phyloP scores from a whole-genome alignment of 2,797 vertebrate genomes.

The Yasuhikotakia modesta region DNA sequence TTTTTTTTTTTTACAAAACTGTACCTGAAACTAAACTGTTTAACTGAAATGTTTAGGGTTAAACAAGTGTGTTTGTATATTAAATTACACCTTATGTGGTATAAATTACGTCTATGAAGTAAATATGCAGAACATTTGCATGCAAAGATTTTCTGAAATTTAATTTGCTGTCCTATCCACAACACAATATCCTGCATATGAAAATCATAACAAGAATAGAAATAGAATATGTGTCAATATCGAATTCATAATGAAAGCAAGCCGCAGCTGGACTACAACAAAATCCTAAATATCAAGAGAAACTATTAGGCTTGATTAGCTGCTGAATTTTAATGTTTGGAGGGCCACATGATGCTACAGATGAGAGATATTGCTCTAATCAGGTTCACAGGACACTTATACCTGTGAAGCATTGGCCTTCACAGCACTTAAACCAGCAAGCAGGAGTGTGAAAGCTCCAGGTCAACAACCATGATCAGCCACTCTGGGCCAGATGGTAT shows the following conservation, averaged over 20 bases:
- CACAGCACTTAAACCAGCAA: slow-evolving; percentile 33
- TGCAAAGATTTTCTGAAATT: no score
- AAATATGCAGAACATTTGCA: no score
- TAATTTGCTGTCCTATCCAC: no score
- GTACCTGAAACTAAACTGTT: no score
- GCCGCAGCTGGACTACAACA: neutral
- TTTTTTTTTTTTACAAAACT: no score
- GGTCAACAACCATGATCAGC: slow-evolving; percentile 39
- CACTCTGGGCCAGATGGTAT: slow-evolving; percentile 38
- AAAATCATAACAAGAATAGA: slow-evolving; percentile 1
- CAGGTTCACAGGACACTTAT: slow-evolving; percentile 29
- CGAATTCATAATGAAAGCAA: neutral
- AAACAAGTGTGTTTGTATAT: no score
- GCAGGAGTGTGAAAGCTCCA: slow-evolving; percentile 35
- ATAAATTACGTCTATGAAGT: no score
- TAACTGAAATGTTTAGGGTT: no score
- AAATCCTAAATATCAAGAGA: slow-evolving; percentile 15
- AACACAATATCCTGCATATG: neutral
- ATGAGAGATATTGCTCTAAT: slow-evolving; percentile 24
- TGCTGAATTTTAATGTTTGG: slow-evolving; percentile 43
- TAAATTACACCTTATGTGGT: no score
- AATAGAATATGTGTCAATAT: slow-evolving; percentile 8
- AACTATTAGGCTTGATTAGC: slow-evolving; percentile 19
- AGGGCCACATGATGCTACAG: slow-evolving; percentile 25
- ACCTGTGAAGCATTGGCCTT: slow-evolving; percentile 1